Base-by-base conservation (phyloP, 2,888 invertebrate species). In the Ceraclea dissimilis region DNA sequence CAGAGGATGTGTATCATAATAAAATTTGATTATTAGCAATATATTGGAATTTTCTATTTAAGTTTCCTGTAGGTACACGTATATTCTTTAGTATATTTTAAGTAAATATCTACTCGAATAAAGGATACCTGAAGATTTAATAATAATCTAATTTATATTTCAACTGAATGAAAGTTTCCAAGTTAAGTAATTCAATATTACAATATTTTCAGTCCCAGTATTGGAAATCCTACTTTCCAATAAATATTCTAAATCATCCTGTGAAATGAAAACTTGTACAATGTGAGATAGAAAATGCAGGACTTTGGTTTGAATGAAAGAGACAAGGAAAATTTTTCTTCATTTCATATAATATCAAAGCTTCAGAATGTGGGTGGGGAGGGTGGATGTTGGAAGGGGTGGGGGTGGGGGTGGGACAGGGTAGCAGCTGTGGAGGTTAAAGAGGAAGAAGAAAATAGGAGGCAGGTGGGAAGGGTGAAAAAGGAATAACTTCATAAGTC, bases 401-500 rank as follows among this genome's bases (percentile, higher is more conserved):
- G n/a, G n/a, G n/a, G n/a, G n/a, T 16, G 49, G 44, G 46, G 44
- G 19, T 13, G 51, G 18, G 51, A 31, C 5, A 2, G 19, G 16
- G 51, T 16, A 47, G 43, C 39, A n/a, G 46, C 18, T 26, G 16
- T 21, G 52, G 52, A 19, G 49, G 33, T 22, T 52, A 31, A 54
- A 47, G 49, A 22, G 55, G 59, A 16, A 33, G 46, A 39, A 21
- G 51, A 33, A 26, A 39, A n/a, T n/a, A n/a, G 31, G 49, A 49
- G 16, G 13, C 13, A 31, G 48, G 51, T 20, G 10, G 18, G 26
- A 46, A 20, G 49, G 22, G 18, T 10, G 26, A 43, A 31, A 56
- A 52, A 21, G 60, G 59, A 59, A 61, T 61, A 61, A 61, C 61
- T 61, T 61, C 57, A 59, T 61, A 60, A 61, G 61, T 61, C 61